phyloP scores from a whole-genome alignment of 2,113 vertebrate species.

The Tylochromis polylepis region DNA sequence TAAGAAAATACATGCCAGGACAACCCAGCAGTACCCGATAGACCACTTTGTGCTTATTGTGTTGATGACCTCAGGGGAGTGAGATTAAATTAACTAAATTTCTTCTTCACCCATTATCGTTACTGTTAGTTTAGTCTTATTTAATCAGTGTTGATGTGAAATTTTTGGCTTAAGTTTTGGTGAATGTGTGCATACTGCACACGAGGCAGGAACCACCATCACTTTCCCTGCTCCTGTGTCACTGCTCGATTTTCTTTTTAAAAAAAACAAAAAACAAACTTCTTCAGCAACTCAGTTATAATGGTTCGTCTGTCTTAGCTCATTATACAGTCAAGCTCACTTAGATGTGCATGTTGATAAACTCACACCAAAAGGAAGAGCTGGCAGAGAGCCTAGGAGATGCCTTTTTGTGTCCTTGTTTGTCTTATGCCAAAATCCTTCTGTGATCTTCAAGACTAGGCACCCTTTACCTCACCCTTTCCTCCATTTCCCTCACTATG shows the following conservation, averaged over 20 bases:
- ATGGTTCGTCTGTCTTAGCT: neutral
- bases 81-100: neutral
- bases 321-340: neutral
- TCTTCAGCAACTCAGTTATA: neutral
- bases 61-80: neutral
- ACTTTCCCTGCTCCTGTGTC: neutral
- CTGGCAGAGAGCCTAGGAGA: neutral
- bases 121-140: neutral
- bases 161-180: neutral
- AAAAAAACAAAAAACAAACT: no score
- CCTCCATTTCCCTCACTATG: neutral
- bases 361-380: neutral
- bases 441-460: neutral
- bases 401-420: neutral
- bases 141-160: neutral
- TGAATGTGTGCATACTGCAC: neutral
- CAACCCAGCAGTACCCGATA: neutral
- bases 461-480: neutral
- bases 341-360: slow-evolving; percentile 1
- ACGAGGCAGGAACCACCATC: neutral
- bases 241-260: neutral
- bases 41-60: neutral
- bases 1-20: neutral
- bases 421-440: neutral
- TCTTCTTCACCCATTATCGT: neutral